Base-by-base conservation (phyloP, 2,888 invertebrate species). In the Temnothorax rugatulus region DNA sequence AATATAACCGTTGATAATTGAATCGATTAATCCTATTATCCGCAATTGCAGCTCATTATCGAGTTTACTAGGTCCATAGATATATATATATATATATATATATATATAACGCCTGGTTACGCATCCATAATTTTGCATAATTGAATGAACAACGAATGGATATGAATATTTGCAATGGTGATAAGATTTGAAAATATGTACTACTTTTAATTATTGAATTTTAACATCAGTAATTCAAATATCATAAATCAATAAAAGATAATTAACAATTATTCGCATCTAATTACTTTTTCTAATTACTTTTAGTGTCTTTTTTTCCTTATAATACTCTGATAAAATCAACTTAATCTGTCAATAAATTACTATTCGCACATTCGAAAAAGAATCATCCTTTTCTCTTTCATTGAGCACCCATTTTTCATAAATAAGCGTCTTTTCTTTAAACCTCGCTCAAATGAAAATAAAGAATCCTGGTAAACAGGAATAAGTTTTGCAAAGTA, bases 41-140 rank as follows among this genome's bases (percentile, higher is more conserved):
- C 11, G 34, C 41, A 15, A 64, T 44, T 64, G 41, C 64, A 64
- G 41, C 21, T 64, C 41, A 63, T 63, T 63, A 41, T 64, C 64
- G 64, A 21, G 21, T 64, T 64, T 64, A 11, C 41, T 64, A 64
- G 34, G 34, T 34, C 34, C 34, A 34, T 34, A 34, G 21, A 41
- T 41, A 21, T 41, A 41, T n/a, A 41, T 38, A 61, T 29, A 21
- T n/a, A n/a, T n/a, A n/a, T n/a, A n/a, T n/a, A 41, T 41, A 21
- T 41, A 41, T n/a, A 41, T 38, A 61, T 29, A 21, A n/a, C 3
- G 38, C 63, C n/a, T 63, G n/a, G 11, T 63, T n/a, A 38, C 38
- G 38, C 63, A 41, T 41, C 21, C n/a, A 66, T 44, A 25, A 44
- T 44, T 44, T 66, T 25, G 41, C 44, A 66, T 21, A 64, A 41